phyloP scores from a whole-genome alignment of 2,888 invertebrate genomes.

The Tipula unca region DNA sequence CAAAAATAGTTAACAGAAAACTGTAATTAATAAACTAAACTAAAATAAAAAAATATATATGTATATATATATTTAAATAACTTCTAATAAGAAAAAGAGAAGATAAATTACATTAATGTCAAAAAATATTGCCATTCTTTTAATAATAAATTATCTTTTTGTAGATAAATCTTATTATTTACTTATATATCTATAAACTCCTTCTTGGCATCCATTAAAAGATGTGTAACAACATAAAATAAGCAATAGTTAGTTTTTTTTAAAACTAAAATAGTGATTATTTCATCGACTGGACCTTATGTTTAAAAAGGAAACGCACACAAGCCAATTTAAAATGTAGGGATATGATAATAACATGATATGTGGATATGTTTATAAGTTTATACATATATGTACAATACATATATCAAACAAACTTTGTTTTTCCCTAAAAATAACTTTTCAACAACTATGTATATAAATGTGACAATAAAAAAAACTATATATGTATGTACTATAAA shows the following conservation, averaged over 20 bases:
- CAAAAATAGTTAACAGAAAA: not conserved
- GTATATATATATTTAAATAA: slow-evolving; percentile 14
- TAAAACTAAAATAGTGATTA: not conserved
- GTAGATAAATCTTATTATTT: not conserved
- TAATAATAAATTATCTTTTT: not conserved
- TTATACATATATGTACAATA: too few species aligned
- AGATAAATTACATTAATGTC: slow-evolving; percentile 4
- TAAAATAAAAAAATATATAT: not conserved
- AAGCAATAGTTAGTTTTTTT: not conserved
- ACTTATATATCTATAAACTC: not conserved
- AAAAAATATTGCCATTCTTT: not conserved
- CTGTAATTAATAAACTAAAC: not conserved
- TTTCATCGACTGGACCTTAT: not conserved
- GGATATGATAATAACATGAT: not conserved
- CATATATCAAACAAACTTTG: not conserved
- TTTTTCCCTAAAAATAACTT: not conserved
- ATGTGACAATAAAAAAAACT: not conserved
- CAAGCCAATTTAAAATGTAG: not conserved
- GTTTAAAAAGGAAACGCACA: not conserved
- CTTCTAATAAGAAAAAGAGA: not conserved
- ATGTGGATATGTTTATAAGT: not conserved
- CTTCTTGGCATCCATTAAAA: not conserved
- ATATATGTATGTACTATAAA: not conserved
- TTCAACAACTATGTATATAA: not conserved
- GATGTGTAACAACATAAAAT: not conserved